Evolutionary conservation across 2,113 vertebrate species (phyloP).

Genomic region (Trematomus loennbergii): DNA sequence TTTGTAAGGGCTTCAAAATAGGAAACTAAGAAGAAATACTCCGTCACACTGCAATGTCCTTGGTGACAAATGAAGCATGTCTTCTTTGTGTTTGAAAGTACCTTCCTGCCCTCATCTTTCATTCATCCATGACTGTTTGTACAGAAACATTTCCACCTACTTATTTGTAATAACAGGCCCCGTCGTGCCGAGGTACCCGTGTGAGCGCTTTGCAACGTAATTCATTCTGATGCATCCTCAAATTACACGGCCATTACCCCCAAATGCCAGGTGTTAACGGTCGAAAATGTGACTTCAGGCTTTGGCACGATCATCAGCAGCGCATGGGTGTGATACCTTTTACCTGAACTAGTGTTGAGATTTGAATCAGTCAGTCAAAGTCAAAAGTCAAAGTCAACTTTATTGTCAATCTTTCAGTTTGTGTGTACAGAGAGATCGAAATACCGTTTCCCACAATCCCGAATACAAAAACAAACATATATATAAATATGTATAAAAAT

Average conservation of each 20-base stretch:
- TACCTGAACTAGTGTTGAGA: background rate
- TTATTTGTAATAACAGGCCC: slow-evolving; percentile 44
- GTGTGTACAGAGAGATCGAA: no score
- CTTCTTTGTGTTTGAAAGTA: background rate
- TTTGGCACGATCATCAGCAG: background rate
- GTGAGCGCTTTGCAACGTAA: slow-evolving; percentile 18
- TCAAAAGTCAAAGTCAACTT: no score
- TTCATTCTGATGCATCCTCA: slow-evolving; percentile 39
- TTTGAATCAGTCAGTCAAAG: background rate
- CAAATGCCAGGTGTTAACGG: slow-evolving; percentile 42
- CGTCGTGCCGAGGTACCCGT: slow-evolving; percentile 19
- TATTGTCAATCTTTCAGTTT: no score
- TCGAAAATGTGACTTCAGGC: slow-evolving; percentile 17
- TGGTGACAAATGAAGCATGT: background rate
- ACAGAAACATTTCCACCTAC: slow-evolving; percentile 5
- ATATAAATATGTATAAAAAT: no score
- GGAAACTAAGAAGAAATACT: background rate
- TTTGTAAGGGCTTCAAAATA: background rate
- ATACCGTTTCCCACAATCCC: no score
- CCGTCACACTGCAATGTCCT: background rate
- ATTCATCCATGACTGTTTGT: slow-evolving; percentile 4
- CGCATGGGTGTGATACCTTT: background rate
- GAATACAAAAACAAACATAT: no score
- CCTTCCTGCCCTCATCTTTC: background rate
- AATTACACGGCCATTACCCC: slow-evolving; percentile 45